Evolutionary conservation across 2,888 invertebrate species (phyloP).

Genomic region (Limnephilus lunatus): DNA sequence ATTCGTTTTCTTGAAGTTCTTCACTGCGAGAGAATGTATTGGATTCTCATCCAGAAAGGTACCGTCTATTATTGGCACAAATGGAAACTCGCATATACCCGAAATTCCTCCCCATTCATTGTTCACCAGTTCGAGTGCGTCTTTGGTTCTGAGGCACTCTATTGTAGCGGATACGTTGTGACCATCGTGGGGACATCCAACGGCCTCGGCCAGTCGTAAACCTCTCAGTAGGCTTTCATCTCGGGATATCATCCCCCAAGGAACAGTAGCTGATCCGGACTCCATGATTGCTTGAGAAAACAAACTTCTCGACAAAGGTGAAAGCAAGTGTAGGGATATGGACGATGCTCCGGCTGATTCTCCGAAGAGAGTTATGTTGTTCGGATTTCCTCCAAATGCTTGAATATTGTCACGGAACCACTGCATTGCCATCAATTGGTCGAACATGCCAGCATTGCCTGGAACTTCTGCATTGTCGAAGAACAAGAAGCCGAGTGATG

Average conservation of each 20-base stretch:
- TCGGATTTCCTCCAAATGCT: conserved; percentile 92
- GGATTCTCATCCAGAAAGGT: conserved; percentile 93
- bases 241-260: conserved; percentile 93
- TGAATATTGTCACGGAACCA: conserved; percentile 93
- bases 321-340: conserved; percentile 89
- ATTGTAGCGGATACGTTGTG: conserved; percentile 82
- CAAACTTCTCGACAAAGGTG: conserved; percentile 87
- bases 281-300: conserved; percentile 95
- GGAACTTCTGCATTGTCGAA: conserved; percentile 91
- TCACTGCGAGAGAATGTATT: conserved; percentile 83
- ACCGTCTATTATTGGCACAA: conserved; percentile 96
- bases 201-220: conserved; percentile 87
- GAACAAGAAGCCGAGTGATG: conserved; percentile 92
- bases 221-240: conserved; percentile 86
- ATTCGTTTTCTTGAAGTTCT: conserved; percentile 94
- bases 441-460: conserved; percentile 96
- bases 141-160: conserved; percentile 86
- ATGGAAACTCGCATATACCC: conserved; percentile 93
- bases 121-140: conserved; percentile 85
- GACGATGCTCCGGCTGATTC: conserved; percentile 98
- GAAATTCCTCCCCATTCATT: conserved; percentile 88
- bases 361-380: conserved; percentile 93
- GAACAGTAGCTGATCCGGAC: conserved; percentile 93
- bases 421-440: conserved; percentile 93
- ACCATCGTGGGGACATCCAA: conserved; percentile 87